Conservation (phyloP, 2,113 vertebrate genomes). For the Xyrauchen texanus region DNA sequence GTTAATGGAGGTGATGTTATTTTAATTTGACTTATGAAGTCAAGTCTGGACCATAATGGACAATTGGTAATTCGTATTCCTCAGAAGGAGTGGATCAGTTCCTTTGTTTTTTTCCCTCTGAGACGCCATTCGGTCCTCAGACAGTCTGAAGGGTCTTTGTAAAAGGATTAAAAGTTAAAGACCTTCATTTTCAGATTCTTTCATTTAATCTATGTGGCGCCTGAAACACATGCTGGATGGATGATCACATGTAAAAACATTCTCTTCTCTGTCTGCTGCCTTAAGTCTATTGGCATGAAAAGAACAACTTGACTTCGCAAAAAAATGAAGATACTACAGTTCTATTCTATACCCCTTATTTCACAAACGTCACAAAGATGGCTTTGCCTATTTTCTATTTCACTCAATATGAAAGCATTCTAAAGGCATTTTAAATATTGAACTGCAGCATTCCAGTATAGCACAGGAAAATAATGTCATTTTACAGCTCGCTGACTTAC, state of each 20-base stretch:
- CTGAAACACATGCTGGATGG: slow-evolving; percentile 88
- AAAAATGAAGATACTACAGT: slow-evolving; percentile 74
- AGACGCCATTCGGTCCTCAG: slow-evolving; percentile 82
- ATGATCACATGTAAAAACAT: slow-evolving; percentile 88
- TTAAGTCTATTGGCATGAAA: slow-evolving; percentile 81
- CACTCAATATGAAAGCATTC: no score
- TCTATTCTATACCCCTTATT: slow-evolving; percentile 38
- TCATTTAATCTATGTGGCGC: slow-evolving; percentile 93
- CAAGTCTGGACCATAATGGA: slow-evolving; percentile 77
- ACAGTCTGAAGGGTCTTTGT: slow-evolving; percentile 90
- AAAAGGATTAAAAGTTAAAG: slow-evolving; percentile 94
- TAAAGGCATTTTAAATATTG: no score
- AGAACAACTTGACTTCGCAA: slow-evolving; percentile 84
- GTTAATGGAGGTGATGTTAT: slow-evolving; percentile 34
- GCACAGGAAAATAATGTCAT: not conserved
- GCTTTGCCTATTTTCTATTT: no score
- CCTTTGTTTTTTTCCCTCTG: slow-evolving; percentile 69
- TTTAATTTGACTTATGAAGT: slow-evolving; percentile 60
- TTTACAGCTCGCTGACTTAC: not conserved
- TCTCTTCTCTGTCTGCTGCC: slow-evolving; percentile 81
- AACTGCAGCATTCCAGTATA: not conserved
- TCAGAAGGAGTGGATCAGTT: slow-evolving; percentile 49
- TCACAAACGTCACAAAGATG: not conserved
- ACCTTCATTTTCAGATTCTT: slow-evolving; percentile 92
- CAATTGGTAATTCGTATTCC: slow-evolving; percentile 56